Evolutionary conservation across 2,888 invertebrate genomes (phyloP).

Genomic region (Ecliptopera silaceata): DNA sequence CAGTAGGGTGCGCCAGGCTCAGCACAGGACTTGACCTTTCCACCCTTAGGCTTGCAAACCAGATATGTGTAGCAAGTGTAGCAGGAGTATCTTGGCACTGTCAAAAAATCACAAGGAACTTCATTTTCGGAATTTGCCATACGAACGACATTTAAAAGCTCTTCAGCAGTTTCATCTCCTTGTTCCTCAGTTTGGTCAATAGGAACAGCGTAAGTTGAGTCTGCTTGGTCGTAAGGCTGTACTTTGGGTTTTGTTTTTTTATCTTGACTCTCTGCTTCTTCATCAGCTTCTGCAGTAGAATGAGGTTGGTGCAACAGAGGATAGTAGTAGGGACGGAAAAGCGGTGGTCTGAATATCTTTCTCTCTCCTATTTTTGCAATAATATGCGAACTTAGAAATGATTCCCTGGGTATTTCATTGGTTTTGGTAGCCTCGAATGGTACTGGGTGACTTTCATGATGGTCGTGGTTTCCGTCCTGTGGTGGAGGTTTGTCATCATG

Average conservation of each 20-base stretch:
- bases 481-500: conserved; percentile 1
- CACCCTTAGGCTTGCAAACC: conserved; percentile 21
- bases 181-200: background rate
- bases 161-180: background rate
- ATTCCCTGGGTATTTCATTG: background rate
- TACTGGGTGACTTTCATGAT: conserved; percentile 3
- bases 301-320: conserved; percentile 10
- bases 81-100: conserved; percentile 20
- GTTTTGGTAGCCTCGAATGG: background rate
- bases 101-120: conserved; percentile 15
- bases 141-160: background rate
- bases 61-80: conserved; percentile 24
- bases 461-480: background rate
- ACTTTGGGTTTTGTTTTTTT: background rate
- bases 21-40: conserved; percentile 21
- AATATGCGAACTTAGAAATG: background rate
- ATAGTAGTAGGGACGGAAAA: conserved; percentile 5
- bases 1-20: conserved; percentile 21
- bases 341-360: conserved; percentile 15
- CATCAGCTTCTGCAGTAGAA: background rate
- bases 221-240: background rate
- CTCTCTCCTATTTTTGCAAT: conserved; percentile 3
- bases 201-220: background rate
- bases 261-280: background rate
- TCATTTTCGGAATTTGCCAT: conserved; percentile 4